phyloP scores from a whole-genome alignment of 2,113 vertebrate species.

The Chelonoidis abingdonii region DNA sequence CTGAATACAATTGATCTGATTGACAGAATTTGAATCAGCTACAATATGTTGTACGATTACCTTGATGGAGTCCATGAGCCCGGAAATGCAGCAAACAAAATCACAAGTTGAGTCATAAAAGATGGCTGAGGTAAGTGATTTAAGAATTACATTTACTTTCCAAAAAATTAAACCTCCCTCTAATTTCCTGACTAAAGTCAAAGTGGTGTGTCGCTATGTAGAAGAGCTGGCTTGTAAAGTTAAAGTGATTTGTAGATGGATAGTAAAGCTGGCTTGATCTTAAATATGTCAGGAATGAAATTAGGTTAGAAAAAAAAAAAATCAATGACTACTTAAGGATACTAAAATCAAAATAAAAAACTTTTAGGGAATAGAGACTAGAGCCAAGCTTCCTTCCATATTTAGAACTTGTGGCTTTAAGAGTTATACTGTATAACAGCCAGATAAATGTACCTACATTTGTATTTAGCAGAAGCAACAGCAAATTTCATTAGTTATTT shows the following conservation, averaged over 20 bases:
- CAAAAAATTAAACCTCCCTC: slow-evolving; percentile 38
- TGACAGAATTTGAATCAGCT: slow-evolving; percentile 43
- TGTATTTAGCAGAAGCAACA: slow-evolving; percentile 1
- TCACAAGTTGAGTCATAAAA: slow-evolving; percentile 37
- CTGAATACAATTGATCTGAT: not conserved
- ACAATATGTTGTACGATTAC: slow-evolving; percentile 27
- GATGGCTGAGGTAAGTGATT: slow-evolving; percentile 26
- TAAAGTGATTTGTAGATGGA: slow-evolving; percentile 53
- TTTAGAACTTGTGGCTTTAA: not conserved
- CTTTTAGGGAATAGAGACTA: slow-evolving; percentile 20
- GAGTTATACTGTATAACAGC: not conserved
- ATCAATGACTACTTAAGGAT: slow-evolving; percentile 64
- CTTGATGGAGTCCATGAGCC: slow-evolving; percentile 22
- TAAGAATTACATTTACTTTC: slow-evolving; percentile 33
- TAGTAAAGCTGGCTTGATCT: slow-evolving; percentile 54
- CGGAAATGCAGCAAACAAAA: slow-evolving; percentile 34
- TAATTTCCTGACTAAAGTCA: slow-evolving; percentile 52
- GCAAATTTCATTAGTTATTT: not conserved
- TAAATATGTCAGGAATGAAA: slow-evolving; percentile 64
- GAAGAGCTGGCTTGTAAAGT: slow-evolving; percentile 56
- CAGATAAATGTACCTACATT: not conserved
- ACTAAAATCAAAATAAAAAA: slow-evolving; percentile 58
- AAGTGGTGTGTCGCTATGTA: slow-evolving; percentile 37
- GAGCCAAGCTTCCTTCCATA: slow-evolving; percentile 20
- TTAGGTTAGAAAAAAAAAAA: slow-evolving; percentile 45